phyloP scores from a whole-genome alignment of 2,888 invertebrate genomes.

The Lasioglossum marginatum region DNA sequence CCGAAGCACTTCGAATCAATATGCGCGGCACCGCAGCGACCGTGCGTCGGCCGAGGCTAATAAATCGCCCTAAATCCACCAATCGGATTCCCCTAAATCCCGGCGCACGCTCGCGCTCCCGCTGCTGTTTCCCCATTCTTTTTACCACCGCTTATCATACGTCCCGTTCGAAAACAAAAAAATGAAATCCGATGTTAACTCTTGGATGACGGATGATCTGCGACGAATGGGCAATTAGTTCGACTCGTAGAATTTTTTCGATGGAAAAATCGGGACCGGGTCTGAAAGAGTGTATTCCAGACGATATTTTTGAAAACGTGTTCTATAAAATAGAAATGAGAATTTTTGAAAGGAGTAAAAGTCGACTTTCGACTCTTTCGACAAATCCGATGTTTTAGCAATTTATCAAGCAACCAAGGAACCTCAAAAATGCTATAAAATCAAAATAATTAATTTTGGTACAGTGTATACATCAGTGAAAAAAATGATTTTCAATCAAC shows the following conservation, averaged over 20 bases:
- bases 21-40: conserved; percentile 61
- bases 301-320: background rate
- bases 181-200: background rate
- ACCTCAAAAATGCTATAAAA: too few species aligned
- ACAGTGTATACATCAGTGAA: too few species aligned
- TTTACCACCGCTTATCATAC: background rate
- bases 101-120: background rate
- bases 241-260: background rate
- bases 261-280: background rate
- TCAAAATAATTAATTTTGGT: background rate
- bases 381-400: too few species aligned
- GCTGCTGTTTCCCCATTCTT: background rate
- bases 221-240: background rate
- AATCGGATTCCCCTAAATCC: conserved; percentile 35
- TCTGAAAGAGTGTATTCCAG: background rate
- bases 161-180: background rate
- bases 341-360: background rate
- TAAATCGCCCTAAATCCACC: conserved; percentile 42
- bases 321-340: too few species aligned
- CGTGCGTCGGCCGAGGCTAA: conserved; percentile 23
- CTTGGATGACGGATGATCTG: background rate
- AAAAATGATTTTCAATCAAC: too few species aligned
- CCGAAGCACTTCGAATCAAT: conserved; percentile 65
- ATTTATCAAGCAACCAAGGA: background rate
- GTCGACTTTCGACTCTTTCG: too few species aligned